These are phyloP conservation scores for Drusus annulatus DNA, from an alignment of 1,140 invertebrate species.

Conservation along the genomic window DNA sequence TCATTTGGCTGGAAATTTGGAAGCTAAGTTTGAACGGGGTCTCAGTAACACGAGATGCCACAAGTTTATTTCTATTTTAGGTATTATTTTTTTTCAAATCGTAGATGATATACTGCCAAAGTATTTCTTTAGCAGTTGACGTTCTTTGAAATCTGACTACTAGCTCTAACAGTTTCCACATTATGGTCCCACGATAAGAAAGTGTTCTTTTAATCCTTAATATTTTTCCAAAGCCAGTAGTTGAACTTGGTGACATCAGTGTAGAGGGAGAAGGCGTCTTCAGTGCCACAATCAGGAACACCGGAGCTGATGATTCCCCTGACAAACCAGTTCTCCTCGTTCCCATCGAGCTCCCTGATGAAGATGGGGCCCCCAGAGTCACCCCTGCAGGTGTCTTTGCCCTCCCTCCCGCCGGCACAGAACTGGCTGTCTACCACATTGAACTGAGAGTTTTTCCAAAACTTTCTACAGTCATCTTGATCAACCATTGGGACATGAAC, in stretches of 20 bases:
- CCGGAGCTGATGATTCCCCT: slow-evolving; percentile 77
- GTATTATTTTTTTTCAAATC: too few species aligned
- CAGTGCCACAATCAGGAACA: slow-evolving; percentile 69
- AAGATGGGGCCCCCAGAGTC: slow-evolving; percentile 82
- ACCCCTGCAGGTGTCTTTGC: slow-evolving; percentile 79
- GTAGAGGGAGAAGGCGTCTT: slow-evolving; percentile 74
- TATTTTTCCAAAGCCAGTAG: slow-evolving; percentile 71
- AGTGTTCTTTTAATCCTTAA: slow-evolving; percentile 34
- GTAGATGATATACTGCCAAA: background rate
- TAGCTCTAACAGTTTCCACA: too few species aligned
- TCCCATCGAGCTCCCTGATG: slow-evolving; percentile 72
- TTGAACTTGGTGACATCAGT: slow-evolving; percentile 73
- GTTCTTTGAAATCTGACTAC: background rate
- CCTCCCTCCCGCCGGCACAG: slow-evolving; percentile 77
- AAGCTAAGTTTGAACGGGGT: background rate
- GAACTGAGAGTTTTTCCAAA: slow-evolving; percentile 66
- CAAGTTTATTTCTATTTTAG: background rate
- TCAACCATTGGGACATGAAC: slow-evolving; percentile 69
- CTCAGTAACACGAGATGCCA: background rate
- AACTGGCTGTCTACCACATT: slow-evolving; percentile 68
- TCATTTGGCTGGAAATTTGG: too few species aligned
- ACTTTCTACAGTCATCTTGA: slow-evolving; percentile 63
- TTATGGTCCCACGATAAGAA: background rate
- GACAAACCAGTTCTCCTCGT: slow-evolving; percentile 31
- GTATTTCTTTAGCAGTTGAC: background rate